Conservation (phyloP, 2,888 invertebrate species). For the Acronicta leporina region DNA sequence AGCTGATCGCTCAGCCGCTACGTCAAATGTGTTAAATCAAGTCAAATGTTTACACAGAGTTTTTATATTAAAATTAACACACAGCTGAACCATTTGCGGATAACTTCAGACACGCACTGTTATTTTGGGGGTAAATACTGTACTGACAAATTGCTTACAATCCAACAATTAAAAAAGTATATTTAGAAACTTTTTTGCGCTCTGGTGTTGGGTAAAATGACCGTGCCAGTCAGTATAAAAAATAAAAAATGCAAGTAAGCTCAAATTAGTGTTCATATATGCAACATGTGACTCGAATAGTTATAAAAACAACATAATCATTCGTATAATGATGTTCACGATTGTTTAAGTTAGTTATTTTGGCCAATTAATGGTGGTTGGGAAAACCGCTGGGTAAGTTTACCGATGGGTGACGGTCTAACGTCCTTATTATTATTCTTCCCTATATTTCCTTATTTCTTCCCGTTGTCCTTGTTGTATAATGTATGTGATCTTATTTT, state of each 20-base stretch:
- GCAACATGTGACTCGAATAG: slow-evolving; percentile 23
- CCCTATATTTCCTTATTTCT: no score
- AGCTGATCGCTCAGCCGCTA: no score
- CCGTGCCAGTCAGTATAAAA: slow-evolving; percentile 21
- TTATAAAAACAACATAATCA: slow-evolving; percentile 41
- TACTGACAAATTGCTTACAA: neutral
- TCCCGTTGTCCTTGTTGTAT: no score
- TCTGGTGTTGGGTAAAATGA: neutral
- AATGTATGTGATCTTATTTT: no score
- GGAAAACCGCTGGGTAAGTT: slow-evolving; percentile 39
- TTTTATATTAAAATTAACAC: no score
- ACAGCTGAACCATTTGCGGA: no score
- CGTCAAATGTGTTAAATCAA: no score
- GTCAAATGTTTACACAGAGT: no score
- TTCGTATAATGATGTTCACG: slow-evolving; percentile 37
- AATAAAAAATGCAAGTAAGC: slow-evolving; percentile 5
- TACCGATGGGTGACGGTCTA: slow-evolving; percentile 26
- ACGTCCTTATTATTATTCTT: no score
- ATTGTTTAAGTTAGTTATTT: slow-evolving; percentile 42
- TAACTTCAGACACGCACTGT: no score
- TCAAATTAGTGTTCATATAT: slow-evolving; percentile 24
- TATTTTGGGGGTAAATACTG: no score
- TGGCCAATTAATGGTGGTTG: slow-evolving; percentile 47
- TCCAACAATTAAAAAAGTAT: slow-evolving; percentile 1
- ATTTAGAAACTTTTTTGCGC: neutral